These are phyloP conservation scores for Anagyrus pseudococci DNA, from an alignment of 2,888 invertebrate genomes.

Conservation along the genomic window DNA sequence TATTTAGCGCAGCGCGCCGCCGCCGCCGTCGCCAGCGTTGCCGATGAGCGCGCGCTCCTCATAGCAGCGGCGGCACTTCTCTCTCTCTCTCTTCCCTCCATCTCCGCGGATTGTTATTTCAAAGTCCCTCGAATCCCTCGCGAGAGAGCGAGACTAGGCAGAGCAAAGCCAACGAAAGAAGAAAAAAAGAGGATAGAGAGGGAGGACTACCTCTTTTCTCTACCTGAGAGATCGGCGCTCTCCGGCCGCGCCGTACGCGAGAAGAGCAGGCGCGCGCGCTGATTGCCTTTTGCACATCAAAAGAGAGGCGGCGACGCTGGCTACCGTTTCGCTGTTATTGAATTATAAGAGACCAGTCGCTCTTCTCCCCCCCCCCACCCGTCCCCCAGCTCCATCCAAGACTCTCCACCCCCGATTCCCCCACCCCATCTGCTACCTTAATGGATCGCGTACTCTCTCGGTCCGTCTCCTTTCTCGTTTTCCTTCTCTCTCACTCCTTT, in stretches of 20 bases:
- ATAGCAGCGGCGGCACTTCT: too few relatives aligned
- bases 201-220: constrained; percentile 22
- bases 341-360: constrained; percentile 38
- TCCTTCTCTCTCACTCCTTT: background rate
- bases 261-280: constrained; percentile 17
- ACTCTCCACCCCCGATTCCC: too few relatives aligned
- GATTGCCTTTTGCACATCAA: constrained; percentile 40
- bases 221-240: constrained; percentile 9
- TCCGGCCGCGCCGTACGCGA: constrained; percentile 5
- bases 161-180: constrained; percentile 1
- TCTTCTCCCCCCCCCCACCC: too few relatives aligned
- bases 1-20: constrained; percentile 58
- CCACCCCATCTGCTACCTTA: too few relatives aligned
- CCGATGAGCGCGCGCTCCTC: too few relatives aligned
- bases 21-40: constrained; percentile 26
- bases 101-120: constrained; percentile 43
- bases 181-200: constrained; percentile 8
- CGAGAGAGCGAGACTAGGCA: background rate
- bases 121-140: background rate
- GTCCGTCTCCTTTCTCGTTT: constrained; percentile 3
- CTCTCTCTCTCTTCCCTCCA: constrained; percentile 22
- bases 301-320: constrained; percentile 38
- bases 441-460: constrained; percentile 26
- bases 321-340: constrained; percentile 40
- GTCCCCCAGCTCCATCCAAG: too few relatives aligned